A percentile compares a stretch with the other conserved stretches of the same genome.
Conservation (phyloP, 2,113 vertebrate genomes). For the Bombycilla garrulus region DNA sequence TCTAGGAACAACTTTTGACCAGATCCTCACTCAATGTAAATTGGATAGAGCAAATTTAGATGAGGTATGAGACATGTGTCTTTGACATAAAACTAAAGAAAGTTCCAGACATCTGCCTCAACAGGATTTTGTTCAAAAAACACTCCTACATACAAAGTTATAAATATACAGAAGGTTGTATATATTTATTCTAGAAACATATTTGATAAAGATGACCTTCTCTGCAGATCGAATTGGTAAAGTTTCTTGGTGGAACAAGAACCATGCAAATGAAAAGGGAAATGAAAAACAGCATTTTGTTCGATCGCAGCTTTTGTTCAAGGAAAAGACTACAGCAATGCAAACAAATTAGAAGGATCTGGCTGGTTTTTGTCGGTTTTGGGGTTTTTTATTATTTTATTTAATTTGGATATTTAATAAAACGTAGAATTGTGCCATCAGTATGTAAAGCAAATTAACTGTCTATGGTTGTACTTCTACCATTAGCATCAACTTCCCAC, state of each 20-base stretch:
- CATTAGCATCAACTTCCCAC: background rate
- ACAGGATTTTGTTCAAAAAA: conserved; percentile 53
- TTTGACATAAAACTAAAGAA: conserved; percentile 60
- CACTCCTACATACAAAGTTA: conserved; percentile 44
- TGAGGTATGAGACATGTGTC: background rate
- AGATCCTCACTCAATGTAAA: background rate
- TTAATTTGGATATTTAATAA: background rate
- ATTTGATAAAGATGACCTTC: conserved; percentile 55
- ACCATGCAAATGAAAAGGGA: background rate
- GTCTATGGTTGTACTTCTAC: background rate
- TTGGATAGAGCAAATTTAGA: conserved; percentile 17
- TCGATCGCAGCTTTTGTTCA: background rate
- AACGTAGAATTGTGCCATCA: background rate
- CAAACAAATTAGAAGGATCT: background rate
- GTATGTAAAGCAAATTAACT: background rate
- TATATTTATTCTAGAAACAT: conserved; percentile 44
- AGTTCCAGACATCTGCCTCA: conserved; percentile 61
- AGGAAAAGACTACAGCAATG: background rate
- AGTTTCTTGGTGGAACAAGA: background rate
- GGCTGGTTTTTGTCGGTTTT: background rate
- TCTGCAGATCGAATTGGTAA: background rate
- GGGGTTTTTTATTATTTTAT: too few species aligned
- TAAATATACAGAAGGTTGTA: conserved; percentile 53
- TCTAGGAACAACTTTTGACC: background rate
- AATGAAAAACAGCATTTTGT: background rate